These are phyloP conservation scores for Aleadryas rufinucha DNA, from an alignment of 2,113 vertebrate genomes.

Conservation along the genomic window DNA sequence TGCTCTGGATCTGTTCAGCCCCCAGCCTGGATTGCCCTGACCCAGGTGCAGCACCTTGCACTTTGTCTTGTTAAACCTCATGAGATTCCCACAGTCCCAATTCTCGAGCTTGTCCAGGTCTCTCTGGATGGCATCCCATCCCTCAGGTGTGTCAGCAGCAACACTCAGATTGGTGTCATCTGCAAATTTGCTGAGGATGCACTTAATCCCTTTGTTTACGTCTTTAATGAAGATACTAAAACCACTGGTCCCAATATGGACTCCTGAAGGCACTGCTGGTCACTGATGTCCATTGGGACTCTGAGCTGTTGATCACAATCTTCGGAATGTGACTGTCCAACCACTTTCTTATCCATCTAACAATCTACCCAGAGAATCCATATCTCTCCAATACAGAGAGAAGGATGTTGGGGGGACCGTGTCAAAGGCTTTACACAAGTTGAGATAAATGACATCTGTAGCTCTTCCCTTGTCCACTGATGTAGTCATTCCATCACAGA, in stretches of 20 bases:
- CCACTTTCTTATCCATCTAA: neutral
- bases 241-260: neutral
- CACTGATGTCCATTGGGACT: neutral
- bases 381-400: neutral
- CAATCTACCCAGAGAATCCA: neutral
- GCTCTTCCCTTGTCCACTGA: neutral
- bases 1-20: neutral
- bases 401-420: neutral
- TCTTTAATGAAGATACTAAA: neutral
- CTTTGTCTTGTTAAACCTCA: neutral
- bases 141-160: neutral
- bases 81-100: neutral
- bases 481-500: neutral
- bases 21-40: neutral
- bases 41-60: neutral
- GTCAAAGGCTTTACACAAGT: neutral
- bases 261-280: neutral
- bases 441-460: neutral
- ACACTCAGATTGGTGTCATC: neutral
- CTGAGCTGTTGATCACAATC: neutral
- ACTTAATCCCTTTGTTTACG: neutral
- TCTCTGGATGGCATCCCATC: neutral
- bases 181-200: neutral
- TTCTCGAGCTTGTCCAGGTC: neutral
- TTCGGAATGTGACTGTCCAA: neutral